Base-by-base conservation (phyloP, 2,797 vertebrate species). In the Caiman crocodilus region DNA sequence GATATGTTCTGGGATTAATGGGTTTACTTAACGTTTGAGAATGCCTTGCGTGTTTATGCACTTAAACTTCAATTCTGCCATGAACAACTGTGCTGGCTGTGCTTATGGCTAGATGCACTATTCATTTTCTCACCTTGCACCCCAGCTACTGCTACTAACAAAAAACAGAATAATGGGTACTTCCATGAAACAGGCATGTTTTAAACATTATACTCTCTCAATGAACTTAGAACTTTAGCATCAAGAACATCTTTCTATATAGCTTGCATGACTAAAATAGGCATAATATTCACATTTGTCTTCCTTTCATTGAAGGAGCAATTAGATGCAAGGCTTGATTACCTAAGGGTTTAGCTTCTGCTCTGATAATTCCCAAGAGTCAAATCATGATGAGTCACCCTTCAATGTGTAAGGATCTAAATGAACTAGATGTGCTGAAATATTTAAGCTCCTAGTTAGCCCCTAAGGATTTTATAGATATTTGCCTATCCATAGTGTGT, bases 311-410 rank as follows among this genome's bases (percentile, higher is more conserved):
- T 81, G 79, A 95, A 82, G 67, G 32, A 55, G 25, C 91, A 96
- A 96, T 79, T 94, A 95, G 75, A 95, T 56, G 84, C 84, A 89
- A 77, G 94, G 95, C 87, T 93, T 94, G 90, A 97, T 96, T 94
- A 95, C 67, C 75, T 61, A 67, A 20, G 81, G 89, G 71, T 90
- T 87, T 65, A 88, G 87, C 89, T 95, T 65, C 89, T 76, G 71
- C 76, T 91, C 89, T 91, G 85, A 85, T 87, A 92, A 69, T 84
- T 85, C 79, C 84, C 1, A 0, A 90, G 87, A 93, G 82, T 75
- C 91, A 90, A 94, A 92, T 88, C 93, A 85, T 79, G 90, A 87
- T 84, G 79, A 95, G 82, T 94, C 87, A 94, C 81, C 93, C 94
- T 95, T 95, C 94, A 88, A 59, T 83, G 76, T 78, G 82, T 75